Conservation (phyloP, 2,113 vertebrate species). For the Antigone vipio region DNA sequence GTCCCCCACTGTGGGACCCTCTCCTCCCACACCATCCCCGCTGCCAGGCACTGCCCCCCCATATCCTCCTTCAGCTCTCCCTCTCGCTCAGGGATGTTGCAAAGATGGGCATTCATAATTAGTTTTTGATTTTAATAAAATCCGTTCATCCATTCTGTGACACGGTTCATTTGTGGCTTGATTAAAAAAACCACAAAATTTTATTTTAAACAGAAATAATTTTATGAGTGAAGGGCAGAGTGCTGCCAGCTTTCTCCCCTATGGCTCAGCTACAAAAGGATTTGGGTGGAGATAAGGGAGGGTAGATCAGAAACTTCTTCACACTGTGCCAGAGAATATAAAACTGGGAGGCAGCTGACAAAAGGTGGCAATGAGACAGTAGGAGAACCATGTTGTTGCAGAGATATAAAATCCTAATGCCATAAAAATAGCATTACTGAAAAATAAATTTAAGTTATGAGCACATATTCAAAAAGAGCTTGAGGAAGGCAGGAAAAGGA, state of each 20-base stretch:
- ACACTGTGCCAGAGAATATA: not conserved
- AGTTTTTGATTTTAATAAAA: not conserved
- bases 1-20: not conserved
- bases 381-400: not conserved
- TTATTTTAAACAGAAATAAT: slow-evolving; percentile 6
- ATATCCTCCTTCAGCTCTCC: not conserved
- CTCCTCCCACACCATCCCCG: not conserved
- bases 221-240: not conserved
- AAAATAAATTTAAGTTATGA: not conserved
- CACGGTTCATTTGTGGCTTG: not conserved
- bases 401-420: slow-evolving; percentile 2
- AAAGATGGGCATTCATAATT: not conserved
- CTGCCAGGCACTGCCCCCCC: not conserved
- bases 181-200: not conserved
- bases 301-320: not conserved
- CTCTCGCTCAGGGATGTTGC: rapidly evolving
- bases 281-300: not conserved
- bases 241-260: not conserved
- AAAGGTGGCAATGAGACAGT: slow-evolving; percentile 7
- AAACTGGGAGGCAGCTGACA: slow-evolving; percentile 1
- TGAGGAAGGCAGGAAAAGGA: not conserved
- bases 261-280: not conserved
- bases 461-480: not conserved
- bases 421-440: not conserved
- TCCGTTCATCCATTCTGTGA: not conserved